phyloP scores from a whole-genome alignment of 92 coral and sea anemone genomes.

The Porites evermanni region DNA sequence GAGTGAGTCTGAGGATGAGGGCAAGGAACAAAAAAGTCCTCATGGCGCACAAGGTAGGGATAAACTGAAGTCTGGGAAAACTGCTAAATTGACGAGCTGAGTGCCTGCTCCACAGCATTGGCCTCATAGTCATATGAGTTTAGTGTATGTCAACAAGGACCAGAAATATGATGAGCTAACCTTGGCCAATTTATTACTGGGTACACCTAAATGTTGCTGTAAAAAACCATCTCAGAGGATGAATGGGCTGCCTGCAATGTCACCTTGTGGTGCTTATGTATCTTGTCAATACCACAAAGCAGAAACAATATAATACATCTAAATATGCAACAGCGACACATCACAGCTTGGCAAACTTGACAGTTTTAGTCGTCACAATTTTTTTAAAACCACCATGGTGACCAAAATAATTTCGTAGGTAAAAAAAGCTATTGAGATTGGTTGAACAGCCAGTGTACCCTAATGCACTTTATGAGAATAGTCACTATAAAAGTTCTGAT shows the following conservation, averaged over 20 bases:
- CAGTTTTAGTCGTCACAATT: too few relatives aligned
- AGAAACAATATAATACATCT: background rate
- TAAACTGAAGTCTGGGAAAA: too few relatives aligned
- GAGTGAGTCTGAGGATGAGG: too few relatives aligned
- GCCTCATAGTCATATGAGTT: slow-evolving; percentile 28
- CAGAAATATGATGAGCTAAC: slow-evolving; percentile 32
- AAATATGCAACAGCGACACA: slow-evolving; percentile 34
- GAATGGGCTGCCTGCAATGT: slow-evolving; percentile 5
- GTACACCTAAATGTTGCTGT: slow-evolving; percentile 23
- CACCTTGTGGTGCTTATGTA: slow-evolving; percentile 39
- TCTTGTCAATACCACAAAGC: background rate
- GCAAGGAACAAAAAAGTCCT: too few relatives aligned
- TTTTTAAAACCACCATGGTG: too few relatives aligned
- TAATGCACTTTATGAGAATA: too few relatives aligned
- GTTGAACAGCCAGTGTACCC: too few relatives aligned
- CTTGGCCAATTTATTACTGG: slow-evolving; percentile 35
- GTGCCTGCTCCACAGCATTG: slow-evolving; percentile 19
- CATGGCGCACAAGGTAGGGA: too few relatives aligned
- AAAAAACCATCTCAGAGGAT: background rate
- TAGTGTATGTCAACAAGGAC: slow-evolving; percentile 23
- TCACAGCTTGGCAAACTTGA: slow-evolving; percentile 1
- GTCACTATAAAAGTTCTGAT: too few relatives aligned
- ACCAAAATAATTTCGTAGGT: too few relatives aligned
- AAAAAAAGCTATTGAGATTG: too few relatives aligned
- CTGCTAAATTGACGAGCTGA: too few relatives aligned